Base-by-base conservation (phyloP, 2,113 vertebrate genomes). In the Alces alces region DNA sequence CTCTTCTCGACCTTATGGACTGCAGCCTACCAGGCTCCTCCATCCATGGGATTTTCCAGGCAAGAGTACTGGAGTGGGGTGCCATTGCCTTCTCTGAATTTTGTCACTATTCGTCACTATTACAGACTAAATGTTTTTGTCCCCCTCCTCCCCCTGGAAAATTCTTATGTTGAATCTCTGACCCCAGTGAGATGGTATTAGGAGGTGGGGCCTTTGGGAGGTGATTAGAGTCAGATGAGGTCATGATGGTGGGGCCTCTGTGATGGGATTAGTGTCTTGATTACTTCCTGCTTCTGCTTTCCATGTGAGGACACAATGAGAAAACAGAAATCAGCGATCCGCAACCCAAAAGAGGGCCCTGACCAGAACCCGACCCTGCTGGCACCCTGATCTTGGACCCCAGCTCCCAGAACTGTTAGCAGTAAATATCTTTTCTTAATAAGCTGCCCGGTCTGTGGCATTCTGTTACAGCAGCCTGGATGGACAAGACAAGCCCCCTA, bases 291-390 rank as follows among this genome's bases (percentile, higher is more conserved):
- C 93, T 50, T 28, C 70, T 12, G 73, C 54, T n/a, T 58, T 2
- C 70, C 45, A 13, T 0, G 3, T 2, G 47, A 2, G 7, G 61
- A 70, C 6, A 36, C 6, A 6, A 1, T 3, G 23, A 19, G 33
- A 39, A 76, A 76, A 73, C 6, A 73, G 39, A 76, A 61, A 39
- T 39, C 1, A 13, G 25, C 0, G 0, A 17, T 14, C 61, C 2
- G 27, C 2, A 0, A 3, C 19, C 3, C 2, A 1, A 36, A 19
- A 36, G 25, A 25, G 27, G 8, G 43, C 33, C 13, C 79, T 13
- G 33, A 4, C 2, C 25, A 4, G 52, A 7, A 9, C 79, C 39
- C 1, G 0, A 7, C 33, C 0, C 3, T 4, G 14, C 52, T 4
- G 5, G 43, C 5, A 3, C 52, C 27, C n/a, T 4, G 19, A 9